Percentiles rank a stretch among this genome's conserved stretches.
Conservation (phyloP, 2,797 vertebrate species). For the Myotis findleyi region DNA sequence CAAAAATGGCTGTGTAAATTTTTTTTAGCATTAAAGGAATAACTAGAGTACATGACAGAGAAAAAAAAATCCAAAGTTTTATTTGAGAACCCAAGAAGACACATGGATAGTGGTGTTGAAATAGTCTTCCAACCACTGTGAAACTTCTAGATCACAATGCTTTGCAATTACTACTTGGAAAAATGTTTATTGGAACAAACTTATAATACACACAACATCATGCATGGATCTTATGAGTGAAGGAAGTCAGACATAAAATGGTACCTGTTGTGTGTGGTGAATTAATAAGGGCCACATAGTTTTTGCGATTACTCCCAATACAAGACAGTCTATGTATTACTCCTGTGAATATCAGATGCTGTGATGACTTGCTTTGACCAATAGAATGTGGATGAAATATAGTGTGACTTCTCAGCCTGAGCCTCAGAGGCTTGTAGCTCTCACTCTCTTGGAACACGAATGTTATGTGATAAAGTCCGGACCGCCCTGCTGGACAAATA, state of each 20-base stretch:
- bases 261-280: neutral
- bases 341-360: neutral
- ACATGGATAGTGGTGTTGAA: neutral
- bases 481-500: neutral
- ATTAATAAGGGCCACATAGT: neutral
- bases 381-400: neutral
- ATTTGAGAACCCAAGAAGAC: conserved; percentile 27
- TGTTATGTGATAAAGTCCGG: neutral
- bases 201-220: neutral
- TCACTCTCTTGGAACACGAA: neutral
- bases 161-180: conserved; percentile 52
- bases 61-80: neutral
- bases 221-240: neutral
- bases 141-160: conserved; percentile 22
- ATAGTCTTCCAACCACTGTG: neutral
- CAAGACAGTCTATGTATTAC: neutral
- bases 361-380: neutral
- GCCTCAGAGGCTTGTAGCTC: neutral
- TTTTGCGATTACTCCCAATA: neutral
- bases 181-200: neutral
- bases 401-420: neutral
- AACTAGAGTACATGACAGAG: neutral
- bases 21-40: conserved; percentile 34
- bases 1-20: neutral
- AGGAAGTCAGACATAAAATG: neutral